Base-by-base conservation (phyloP, 1,140 invertebrate species). In the Paramacrobiotus metropolitanus region DNA sequence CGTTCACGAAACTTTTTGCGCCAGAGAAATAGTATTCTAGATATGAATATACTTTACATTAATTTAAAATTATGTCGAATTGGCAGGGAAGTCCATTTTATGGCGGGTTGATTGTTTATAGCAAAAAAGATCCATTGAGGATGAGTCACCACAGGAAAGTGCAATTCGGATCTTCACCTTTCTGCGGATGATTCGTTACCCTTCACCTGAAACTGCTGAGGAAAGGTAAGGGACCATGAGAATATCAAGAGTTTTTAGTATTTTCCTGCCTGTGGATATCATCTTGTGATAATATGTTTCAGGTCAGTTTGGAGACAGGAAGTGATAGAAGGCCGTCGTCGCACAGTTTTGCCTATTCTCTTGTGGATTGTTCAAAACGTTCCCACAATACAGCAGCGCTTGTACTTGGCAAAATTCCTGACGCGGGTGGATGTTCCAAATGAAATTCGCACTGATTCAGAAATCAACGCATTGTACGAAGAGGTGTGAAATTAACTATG, bases 321-420 rank as follows among this genome's bases (percentile, higher is more conserved):
- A 31, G 61, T 68, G 20, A 40, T 68, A 4, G 67, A 68, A 44
- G 67, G 67, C 44, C 60, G 67, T 24, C 69, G 69, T 63, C 31
- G 55, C 34, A 67, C 63, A 1, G 62, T 68, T 34, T 64, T 68
- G 44, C 64, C 67, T 1, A 61, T 68, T 2, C 48, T 68, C 1
- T 65, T 69, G 59, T 68, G 68, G 68, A 66, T 68, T 3, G 67
- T 69, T 44, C 34, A 60, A 2, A 68, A 69, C 60, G 64, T 68
- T 9, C 66, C 67, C 44, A 40, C 61, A 24, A 31, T 68, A 4
- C 67, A 69, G 31, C 66, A 68, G 59, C 44, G 67, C 4, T 44
- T 68, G 28, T 67, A 67, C 48, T 55, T 67, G 44, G 66, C 66
- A 24, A 68, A 61, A 28, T 70, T 64, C 61, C 44, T 68, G 31